Evolutionary conservation across 92 coral and sea anemone species (phyloP).

Genomic region (Porites lobata): DNA sequence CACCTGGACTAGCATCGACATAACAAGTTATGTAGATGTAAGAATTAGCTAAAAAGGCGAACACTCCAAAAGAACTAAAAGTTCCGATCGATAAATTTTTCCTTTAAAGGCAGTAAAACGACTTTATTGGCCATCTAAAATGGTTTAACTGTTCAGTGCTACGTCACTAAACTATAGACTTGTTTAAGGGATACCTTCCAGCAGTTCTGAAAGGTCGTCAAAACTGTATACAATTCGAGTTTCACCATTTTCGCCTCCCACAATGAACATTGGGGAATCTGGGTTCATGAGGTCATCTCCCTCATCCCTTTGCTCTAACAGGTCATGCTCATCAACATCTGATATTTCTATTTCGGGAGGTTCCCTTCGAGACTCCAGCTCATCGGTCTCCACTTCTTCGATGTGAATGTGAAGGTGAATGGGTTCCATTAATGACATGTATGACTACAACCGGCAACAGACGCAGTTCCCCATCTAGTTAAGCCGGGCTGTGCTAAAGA

Average conservation of each 20-base stretch:
- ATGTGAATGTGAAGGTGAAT: too few species aligned
- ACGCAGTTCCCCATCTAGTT: too few species aligned
- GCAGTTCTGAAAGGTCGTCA: conserved; percentile 72
- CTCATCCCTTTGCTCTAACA: conserved; percentile 25
- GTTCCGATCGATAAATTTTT: too few species aligned
- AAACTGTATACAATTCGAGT: conserved; percentile 67
- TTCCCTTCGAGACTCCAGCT: conserved; percentile 18
- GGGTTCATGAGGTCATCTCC: not conserved
- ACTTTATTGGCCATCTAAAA: too few species aligned
- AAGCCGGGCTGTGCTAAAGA: too few species aligned
- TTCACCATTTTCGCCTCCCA: conserved; percentile 54
- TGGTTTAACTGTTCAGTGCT: not conserved
- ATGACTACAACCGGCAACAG: too few species aligned
- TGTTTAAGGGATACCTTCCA: conserved; percentile 85
- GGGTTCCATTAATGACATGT: too few species aligned
- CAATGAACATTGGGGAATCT: conserved; percentile 47
- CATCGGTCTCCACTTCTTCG: conserved; percentile 61
- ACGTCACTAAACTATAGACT: conserved; percentile 36
- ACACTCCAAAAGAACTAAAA: too few species aligned
- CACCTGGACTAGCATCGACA: too few species aligned
- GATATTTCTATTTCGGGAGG: conserved; percentile 77
- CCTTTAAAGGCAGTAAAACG: too few species aligned
- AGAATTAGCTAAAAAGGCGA: too few species aligned
- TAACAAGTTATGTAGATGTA: too few species aligned
- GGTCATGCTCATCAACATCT: conserved; percentile 72